These are phyloP conservation scores for Alviniconcha marisindica DNA, from an alignment of 1,140 invertebrate genomes.

Conservation along the genomic window DNA sequence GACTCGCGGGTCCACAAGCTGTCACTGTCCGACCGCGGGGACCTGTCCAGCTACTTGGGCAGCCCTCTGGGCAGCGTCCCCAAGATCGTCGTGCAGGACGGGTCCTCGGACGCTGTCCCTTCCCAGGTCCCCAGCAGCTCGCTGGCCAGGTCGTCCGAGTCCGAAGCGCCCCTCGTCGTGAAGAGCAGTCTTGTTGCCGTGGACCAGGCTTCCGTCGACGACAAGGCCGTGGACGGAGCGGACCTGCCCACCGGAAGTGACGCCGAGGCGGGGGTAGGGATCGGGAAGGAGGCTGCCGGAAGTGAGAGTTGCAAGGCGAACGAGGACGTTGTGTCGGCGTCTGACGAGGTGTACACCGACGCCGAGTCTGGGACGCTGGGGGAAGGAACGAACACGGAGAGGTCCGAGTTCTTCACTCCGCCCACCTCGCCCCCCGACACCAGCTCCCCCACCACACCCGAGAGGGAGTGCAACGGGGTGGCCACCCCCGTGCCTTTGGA, in stretches of 20 bases:
- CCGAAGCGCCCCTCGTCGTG: neutral
- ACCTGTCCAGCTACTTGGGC: slow-evolving; percentile 43
- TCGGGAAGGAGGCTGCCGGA: neutral
- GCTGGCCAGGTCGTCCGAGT: slow-evolving; percentile 13
- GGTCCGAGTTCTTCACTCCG: slow-evolving; percentile 31
- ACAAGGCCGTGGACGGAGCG: too few relatives aligned
- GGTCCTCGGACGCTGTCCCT: neutral
- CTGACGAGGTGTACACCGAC: slow-evolving; percentile 20
- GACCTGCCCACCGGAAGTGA: slow-evolving; percentile 7
- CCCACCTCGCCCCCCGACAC: slow-evolving; percentile 37
- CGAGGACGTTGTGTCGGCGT: neutral
- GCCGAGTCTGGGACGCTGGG: slow-evolving; percentile 21
- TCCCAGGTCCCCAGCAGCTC: neutral
- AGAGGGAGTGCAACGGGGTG: neutral
- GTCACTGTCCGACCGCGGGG: slow-evolving; percentile 60
- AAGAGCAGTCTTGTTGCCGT: neutral
- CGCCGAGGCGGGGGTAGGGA: neutral
- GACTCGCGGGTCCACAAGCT: slow-evolving; percentile 49
- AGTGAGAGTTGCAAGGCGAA: neutral
- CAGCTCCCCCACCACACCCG: slow-evolving; percentile 35
- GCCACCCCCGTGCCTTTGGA: too few relatives aligned
- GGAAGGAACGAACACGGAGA: slow-evolving; percentile 37
- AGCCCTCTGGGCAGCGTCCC: slow-evolving; percentile 49
- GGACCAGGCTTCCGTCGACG: neutral
- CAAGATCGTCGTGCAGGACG: slow-evolving; percentile 47